A percentile compares a stretch with the other conserved stretches of the same genome.
These are phyloP conservation scores for Anoncus sp. DNA, from an alignment of 2,888 invertebrate species.

Conservation along the genomic window DNA sequence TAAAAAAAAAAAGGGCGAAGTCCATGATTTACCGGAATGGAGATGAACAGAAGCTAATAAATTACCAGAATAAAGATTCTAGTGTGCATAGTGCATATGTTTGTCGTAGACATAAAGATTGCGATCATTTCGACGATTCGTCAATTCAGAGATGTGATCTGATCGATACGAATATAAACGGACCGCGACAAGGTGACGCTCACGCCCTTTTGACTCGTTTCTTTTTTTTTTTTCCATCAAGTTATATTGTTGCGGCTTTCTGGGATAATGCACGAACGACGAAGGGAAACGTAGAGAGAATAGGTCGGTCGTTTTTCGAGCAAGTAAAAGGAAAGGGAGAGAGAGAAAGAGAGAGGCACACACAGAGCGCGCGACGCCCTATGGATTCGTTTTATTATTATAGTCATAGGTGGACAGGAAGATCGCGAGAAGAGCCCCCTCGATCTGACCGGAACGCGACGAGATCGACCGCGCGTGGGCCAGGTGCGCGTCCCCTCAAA, in stretches of 20 bases:
- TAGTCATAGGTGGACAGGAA: conserved; percentile 55
- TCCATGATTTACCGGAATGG: background rate
- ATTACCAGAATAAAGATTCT: conserved; percentile 10
- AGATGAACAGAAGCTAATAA: conserved; percentile 7
- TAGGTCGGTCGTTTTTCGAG: conserved; percentile 51
- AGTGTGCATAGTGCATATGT: conserved; percentile 9
- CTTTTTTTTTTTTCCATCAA: conserved; percentile 29
- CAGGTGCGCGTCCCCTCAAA: conserved; percentile 53
- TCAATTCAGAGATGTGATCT: conserved; percentile 43
- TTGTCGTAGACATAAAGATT: conserved; percentile 42
- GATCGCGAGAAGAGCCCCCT: conserved; percentile 48
- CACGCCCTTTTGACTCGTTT: conserved; percentile 62
- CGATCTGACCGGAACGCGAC: conserved; percentile 59
- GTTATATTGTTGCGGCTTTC: conserved; percentile 48
- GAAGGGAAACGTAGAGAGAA: conserved; percentile 43
- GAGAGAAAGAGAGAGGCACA: conserved; percentile 13
- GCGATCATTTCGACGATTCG: conserved; percentile 44
- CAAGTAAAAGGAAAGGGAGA: conserved; percentile 25
- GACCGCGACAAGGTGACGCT: conserved; percentile 58
- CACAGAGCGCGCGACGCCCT: conserved; percentile 37
- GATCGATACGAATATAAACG: conserved; percentile 60
- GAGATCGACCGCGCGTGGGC: conserved; percentile 45
- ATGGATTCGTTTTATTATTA: conserved; percentile 52
- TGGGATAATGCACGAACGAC: conserved; percentile 25
- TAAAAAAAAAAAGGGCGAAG: background rate